Evolutionary conservation across 2,113 vertebrate genomes (phyloP).

Genomic region (Cairina moschata): DNA sequence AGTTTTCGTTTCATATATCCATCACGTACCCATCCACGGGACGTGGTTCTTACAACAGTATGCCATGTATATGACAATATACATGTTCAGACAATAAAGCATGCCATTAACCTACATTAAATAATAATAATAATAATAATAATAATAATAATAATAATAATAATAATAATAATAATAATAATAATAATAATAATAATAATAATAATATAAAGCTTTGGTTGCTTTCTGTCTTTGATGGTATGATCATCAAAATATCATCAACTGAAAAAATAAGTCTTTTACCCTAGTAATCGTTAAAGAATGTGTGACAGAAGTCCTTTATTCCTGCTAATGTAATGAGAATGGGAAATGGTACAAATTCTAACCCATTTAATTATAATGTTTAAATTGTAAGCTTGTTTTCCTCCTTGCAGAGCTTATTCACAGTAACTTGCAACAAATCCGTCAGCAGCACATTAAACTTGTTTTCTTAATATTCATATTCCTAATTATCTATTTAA

Average conservation of each 20-base stretch:
- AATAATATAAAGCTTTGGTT: not conserved
- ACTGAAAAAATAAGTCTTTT: not conserved
- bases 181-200: too few relatives aligned
- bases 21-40: not conserved
- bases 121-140: not conserved
- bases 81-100: not conserved
- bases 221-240: not conserved
- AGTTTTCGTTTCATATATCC: not conserved
- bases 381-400: slow-evolving; percentile 14
- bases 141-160: not conserved
- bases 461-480: not conserved
- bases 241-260: not conserved
- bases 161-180: not conserved
- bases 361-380: not conserved
- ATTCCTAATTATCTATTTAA: not conserved
- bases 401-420: slow-evolving; percentile 16
- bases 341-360: slow-evolving; percentile 23
- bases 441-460: not conserved
- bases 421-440: slow-evolving; percentile 14
- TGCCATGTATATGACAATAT: not conserved
- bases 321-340: slow-evolving; percentile 1
- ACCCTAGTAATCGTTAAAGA: not conserved
- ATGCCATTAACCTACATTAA: not conserved
- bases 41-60: not conserved
- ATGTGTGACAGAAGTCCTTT: not conserved